Evolutionary conservation across 2,888 invertebrate species (phyloP), one percentile per base, ranked within the genome.

Genomic region (Ligdia adustata): DNA sequence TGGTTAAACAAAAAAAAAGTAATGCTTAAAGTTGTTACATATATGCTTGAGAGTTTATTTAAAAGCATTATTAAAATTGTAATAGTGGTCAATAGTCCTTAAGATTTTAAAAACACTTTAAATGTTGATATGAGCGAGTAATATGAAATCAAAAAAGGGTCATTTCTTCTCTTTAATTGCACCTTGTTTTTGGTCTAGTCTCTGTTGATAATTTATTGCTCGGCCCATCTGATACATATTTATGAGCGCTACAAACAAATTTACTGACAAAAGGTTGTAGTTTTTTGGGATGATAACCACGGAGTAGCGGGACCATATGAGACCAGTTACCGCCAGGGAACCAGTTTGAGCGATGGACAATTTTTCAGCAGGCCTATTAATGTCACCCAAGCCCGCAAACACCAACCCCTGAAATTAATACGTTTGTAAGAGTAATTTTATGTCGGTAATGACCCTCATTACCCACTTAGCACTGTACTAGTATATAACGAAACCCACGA

Each of bases 281-380:
- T 99, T 99, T 88, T 97, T 98, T 0, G 99, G 99, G 65, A 95
- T 97, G 71, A 99, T 99, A 13, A 98, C 98, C 15, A 99, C 86
- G 0, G 99, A 99, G 79, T 99, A 94, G 54, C 99, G 93, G 2
- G 98, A 96, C 99, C 99, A 99, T 64, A 99, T 96, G 14, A 95
- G 66, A 15, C 98, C 98, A 11, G 99, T 99, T 2, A 95, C 94
- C 9, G 96, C 95, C 41, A 99, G 90, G 5, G 98, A 96, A 9
- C 88, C 86, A 13, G 96, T 95, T 85, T 98, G 98, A 28, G 94
- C 89, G 27, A 96, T 66, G 66, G 98, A 98, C 47, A 99, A 91
- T 73, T 94, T 93, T 62, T 96, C 97, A 9, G 96, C 97, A 24
- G 99, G 99, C 61, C 99, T 92, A 40, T 92, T 91, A 68, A 98